Base-by-base conservation (phyloP, 2,113 vertebrate genomes). In the Periophthalmodon schlosseri region DNA sequence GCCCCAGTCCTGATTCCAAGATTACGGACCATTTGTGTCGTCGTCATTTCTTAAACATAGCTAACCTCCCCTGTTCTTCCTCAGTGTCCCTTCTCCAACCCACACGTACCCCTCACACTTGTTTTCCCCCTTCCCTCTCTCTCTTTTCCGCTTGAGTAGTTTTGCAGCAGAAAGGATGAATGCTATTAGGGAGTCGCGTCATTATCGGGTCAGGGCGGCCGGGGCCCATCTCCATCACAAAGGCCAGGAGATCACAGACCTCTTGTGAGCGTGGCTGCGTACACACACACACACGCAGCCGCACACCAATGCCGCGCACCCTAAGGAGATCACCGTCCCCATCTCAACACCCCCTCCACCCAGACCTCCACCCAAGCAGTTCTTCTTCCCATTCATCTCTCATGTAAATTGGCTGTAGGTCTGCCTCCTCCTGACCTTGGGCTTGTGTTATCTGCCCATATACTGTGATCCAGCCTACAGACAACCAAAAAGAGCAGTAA, bases 141-240 rank as follows among this genome's bases (percentile, higher is more conserved):
- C 86, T 77, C 81, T 90, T 88, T 93, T 90, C 78, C 84, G 88
- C 91, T 86, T 89, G 88, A 90, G 90, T 90, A 91, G 92, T 89
- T 91, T 86, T 85, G 83, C 75, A 50, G 87, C 84, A 88, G 90
- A 91, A 93, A 91, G 91, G 86, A 90, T 92, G 89, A 93, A 93
- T 91, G 91, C 90, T 92, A 92, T 91, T 91, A 91, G 89, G 85
- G 86, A 82, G 75, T 88, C 84, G 85, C 86, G 88, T 93, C 90
- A 92, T 93, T 93, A 93, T 92, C 91, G 77, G 87, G 88, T 90
- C 87, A 84, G 88, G 85, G 80, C 88, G 82, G 88, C 72, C 73
- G 83, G 80, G 79, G 15, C 73, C 87, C 87, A 90, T 93, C 93
- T 93, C 92, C 92, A 93, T 94, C 91, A 93, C 85, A 91, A 94